Base-by-base conservation (phyloP, 2,113 vertebrate genomes). In the Phoxinus phoxinus region DNA sequence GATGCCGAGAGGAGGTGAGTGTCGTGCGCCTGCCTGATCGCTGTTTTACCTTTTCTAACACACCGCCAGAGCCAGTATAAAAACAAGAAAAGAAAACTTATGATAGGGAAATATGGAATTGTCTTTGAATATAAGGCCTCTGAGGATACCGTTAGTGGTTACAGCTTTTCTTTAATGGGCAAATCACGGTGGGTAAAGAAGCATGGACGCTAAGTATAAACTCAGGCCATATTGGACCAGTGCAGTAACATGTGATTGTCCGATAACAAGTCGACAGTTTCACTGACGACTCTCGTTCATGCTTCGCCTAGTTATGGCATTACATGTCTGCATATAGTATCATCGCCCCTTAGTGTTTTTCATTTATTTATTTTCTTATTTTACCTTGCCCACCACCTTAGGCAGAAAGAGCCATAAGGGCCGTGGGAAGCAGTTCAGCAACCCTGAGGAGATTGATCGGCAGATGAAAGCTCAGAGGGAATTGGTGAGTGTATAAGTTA, bases 341-440 rank as follows among this genome's bases (percentile, higher is more conserved):
- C 3, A 59, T 17, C 3, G 0, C 21, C 4, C 12, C 9, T 37
- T 4, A 37, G 3, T 63, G 0, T 4, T 74, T 19, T 46, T 10
- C 23, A 25, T 81, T 6, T 23, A 12, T 74, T 32, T 23, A 17
- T 2, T 4, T 77, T 17, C 15, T 71, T 37, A 27, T 27, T 27
- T 23, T 21, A 4, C 44, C 19, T 32, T 73, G 51, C 44, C 41
- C 4, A 2, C 5, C 5, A 35, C 37, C 41, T 30, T 76, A 96
- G 95, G 95, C 0, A 96, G 94, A 92, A 95, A 94, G 77, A 89
- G 94, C 44, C 93, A 96, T 86, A 96, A 96, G 85, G 95, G 95
- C 86, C 88, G 95, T 56, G 94, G 94, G 61, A 96, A 96, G 90
- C 94, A 96, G 84, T 96, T 95, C 86, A 96, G 93, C 90, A 95